These are phyloP conservation scores for Rhimphoctona megacephalus DNA, from an alignment of 2,888 invertebrate genomes.

Conservation along the genomic window DNA sequence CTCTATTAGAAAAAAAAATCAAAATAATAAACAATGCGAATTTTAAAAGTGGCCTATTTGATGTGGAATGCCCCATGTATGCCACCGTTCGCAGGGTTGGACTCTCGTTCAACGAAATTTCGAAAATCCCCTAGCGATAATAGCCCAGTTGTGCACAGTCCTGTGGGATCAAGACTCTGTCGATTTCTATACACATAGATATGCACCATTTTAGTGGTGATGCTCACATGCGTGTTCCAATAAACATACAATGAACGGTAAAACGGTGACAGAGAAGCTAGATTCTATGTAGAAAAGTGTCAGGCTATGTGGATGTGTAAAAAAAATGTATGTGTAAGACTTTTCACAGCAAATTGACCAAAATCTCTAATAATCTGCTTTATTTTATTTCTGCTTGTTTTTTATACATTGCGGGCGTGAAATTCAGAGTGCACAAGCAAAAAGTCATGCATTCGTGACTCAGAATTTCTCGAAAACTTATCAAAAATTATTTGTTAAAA, in stretches of 20 bases:
- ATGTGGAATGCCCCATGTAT: too few species aligned
- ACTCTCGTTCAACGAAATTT: conserved; percentile 41
- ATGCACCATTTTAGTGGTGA: conserved; percentile 25
- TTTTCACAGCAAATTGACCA: not conserved
- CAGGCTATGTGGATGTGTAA: not conserved
- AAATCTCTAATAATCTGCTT: not conserved
- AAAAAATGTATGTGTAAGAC: not conserved
- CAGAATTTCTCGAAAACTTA: not conserved
- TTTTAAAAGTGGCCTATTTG: too few species aligned
- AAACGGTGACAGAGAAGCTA: not conserved
- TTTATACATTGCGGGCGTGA: not conserved
- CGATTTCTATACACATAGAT: not conserved
- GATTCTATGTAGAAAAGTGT: not conserved
- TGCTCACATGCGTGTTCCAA: conserved; percentile 23
- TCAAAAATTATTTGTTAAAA: not conserved
- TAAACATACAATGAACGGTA: not conserved
- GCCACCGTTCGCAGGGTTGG: not conserved
- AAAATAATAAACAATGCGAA: too few species aligned
- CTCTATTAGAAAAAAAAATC: too few species aligned
- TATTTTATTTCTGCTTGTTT: not conserved
- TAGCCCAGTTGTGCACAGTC: conserved; percentile 4
- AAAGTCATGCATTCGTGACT: not conserved
- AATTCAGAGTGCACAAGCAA: not conserved
- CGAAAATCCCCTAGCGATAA: conserved; percentile 47
- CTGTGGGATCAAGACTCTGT: not conserved